Base-by-base conservation (phyloP, 2,888 invertebrate species). In the Metopia argyrocephala region DNA sequence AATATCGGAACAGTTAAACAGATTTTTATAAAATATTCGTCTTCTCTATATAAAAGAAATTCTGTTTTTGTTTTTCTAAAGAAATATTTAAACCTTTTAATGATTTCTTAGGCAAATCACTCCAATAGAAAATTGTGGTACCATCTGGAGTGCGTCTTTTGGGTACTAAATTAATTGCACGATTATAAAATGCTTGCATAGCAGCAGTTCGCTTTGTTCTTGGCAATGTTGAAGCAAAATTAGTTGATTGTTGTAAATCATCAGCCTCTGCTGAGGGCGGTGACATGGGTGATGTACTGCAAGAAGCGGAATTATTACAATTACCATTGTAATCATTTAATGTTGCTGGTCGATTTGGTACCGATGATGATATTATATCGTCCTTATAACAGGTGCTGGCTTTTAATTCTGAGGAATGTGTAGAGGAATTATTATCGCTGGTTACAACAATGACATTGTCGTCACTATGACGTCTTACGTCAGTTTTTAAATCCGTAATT, bases 51-150 rank as follows among this genome's bases (percentile, higher is more conserved):
- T 9, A 20, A 27, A n/a, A 21, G 7, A 31, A 50, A 46, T 15
- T 21, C 28, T 25, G 31, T n/a, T n/a, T n/a, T n/a, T n/a, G n/a
- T n/a, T n/a, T n/a, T n/a, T n/a, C n/a, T n/a, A n/a, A n/a, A 50
- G 71, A 23, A 54, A 21, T 45, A 27, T 66, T 79, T 83, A 38
- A 38, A 93, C 93, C 93, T 91, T 92, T 89, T 73, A 89, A 88
- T 68, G 91, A 89, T 85, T 91, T 91, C 86, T 92, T 92, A 85
- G 94, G 94, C 90, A 95, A 91, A 91, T 96, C 96, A 92, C 96
- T 96, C 95, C 96, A 96, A 92, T 96, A 96, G 92, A 94, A 95
- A 89, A 96, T 94, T 89, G 94, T 94, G 82, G 96, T 96, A 86
- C 96, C 96, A 91, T 96, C 96, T 28, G 95, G 94, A 75, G 96